Evolutionary conservation across 2,797 vertebrate genomes (phyloP).

Genomic region (Margarornis squamiger): DNA sequence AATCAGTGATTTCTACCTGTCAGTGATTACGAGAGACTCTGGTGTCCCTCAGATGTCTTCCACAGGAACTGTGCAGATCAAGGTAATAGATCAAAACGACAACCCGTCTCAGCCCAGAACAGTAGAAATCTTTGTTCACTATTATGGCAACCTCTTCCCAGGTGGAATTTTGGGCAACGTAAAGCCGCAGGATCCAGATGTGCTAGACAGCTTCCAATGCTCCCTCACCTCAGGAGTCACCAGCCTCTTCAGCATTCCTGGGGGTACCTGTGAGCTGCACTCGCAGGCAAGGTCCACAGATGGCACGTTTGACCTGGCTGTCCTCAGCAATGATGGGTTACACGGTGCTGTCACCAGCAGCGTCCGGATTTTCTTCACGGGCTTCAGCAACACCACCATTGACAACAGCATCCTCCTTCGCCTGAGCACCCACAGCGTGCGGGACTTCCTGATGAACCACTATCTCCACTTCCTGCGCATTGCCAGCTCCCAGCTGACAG

Average conservation of each 20-base stretch:
- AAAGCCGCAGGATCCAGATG: constrained; percentile 92
- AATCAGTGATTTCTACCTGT: constrained; percentile 90
- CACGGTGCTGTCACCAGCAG: constrained; percentile 88
- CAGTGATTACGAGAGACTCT: constrained; percentile 92
- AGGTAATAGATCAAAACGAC: constrained; percentile 93
- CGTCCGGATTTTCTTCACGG: constrained; percentile 86
- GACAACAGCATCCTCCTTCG: constrained; percentile 94
- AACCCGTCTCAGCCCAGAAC: constrained; percentile 93
- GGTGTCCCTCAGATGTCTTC: constrained; percentile 97
- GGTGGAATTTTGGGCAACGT: constrained; percentile 91
- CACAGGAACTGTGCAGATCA: constrained; percentile 91
- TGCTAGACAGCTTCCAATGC: constrained; percentile 91
- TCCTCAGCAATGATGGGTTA: constrained; percentile 90
- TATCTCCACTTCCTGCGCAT: constrained; percentile 93
- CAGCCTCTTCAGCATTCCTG: constrained; percentile 87
- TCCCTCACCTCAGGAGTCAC: constrained; percentile 89
- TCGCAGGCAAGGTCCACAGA: constrained; percentile 89
- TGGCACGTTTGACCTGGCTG: constrained; percentile 89
- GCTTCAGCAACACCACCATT: constrained; percentile 90
- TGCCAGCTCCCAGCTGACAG: constrained; percentile 89
- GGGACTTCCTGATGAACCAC: constrained; percentile 89
- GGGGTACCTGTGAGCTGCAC: constrained; percentile 87
- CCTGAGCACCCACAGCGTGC: constrained; percentile 79
- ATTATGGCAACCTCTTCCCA: constrained; percentile 92
- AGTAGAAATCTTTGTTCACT: constrained; percentile 92